Base-by-base conservation (phyloP, 2,888 invertebrate species). In the Neoaliturus tenellus region DNA sequence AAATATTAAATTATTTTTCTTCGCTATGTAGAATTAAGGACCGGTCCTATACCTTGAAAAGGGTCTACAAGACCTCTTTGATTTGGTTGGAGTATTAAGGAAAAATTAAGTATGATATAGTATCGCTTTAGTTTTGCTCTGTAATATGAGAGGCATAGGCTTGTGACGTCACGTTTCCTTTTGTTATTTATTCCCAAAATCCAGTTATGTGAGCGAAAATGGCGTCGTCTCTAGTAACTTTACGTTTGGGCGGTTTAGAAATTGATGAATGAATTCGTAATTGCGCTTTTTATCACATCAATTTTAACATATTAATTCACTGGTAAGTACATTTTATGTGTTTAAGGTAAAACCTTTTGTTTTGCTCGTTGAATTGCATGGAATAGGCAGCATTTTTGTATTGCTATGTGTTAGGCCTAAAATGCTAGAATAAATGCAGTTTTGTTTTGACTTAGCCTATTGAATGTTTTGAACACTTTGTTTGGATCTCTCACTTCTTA, bases 191-290 rank as follows among this genome's bases (percentile, higher is more conserved):
- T 44, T 28, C 48, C 48, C 3, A 23, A 48, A 44, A 55, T 73
- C 82, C 55, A 83, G 81, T 82, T 84, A 88, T 90, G 90, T 89
- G 89, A 89, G 90, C 90, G 91, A 90, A 91, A 91, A 91, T 91
- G 91, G 91, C 91, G 91, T 91, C 91, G 89, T 89, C 80, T 51
- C 88, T 89, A 89, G 90, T 90, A 90, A 90, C 90, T 90, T 89
- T 89, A 89, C 90, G 89, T 90, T 89, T 89, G 90, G 89, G 90
- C 89, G 88, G 88, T 90, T 89, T 87, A 87, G 87, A 89, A 90
- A 90, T 90, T 91, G 89, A 91, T 91, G 91, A 91, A 90, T 91
- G 91, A 91, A 91, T 51, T 82, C 75, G 78, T 82, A 89, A 88
- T 88, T 88, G 51, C 73, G 71, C 82, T 78, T 87, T 62, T 81